These are phyloP conservation scores for Steatocranus sp. DNA, from an alignment of 2,797 vertebrate genomes.

Conservation along the genomic window DNA sequence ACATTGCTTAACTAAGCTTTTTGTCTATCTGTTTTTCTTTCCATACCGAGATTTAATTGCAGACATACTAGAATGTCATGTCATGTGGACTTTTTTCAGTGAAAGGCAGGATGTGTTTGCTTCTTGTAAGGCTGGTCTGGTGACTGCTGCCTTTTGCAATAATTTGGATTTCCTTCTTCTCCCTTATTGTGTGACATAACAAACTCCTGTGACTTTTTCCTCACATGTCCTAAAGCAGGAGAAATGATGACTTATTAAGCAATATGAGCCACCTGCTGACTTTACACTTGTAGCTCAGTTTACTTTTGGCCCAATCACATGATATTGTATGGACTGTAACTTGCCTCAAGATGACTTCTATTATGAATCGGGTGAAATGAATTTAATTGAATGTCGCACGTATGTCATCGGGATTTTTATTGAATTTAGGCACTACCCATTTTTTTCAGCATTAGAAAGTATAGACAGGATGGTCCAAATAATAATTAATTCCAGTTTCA, in stretches of 20 bases:
- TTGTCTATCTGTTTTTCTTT: neutral
- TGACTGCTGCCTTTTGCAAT: slow-evolving; percentile 13
- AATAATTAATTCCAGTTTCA: neutral
- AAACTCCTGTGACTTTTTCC: slow-evolving; percentile 9
- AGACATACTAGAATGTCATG: neutral
- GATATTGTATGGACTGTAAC: neutral
- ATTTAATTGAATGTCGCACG: neutral
- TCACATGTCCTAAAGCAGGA: neutral
- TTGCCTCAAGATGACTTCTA: neutral
- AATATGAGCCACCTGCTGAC: neutral
- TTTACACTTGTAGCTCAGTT: neutral
- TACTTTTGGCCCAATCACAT: neutral
- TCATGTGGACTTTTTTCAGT: neutral
- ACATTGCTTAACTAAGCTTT: neutral
- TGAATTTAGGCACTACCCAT: neutral
- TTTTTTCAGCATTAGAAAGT: neutral
- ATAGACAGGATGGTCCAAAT: neutral
- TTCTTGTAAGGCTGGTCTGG: slow-evolving; percentile 29
- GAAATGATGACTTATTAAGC: neutral
- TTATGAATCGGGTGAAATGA: neutral
- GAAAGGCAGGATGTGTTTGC: neutral
- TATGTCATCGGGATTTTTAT: neutral
- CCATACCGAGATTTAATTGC: neutral
- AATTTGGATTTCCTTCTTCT: neutral
- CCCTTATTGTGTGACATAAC: neutral